Base-by-base conservation (phyloP, 2,113 vertebrate genomes). In the Gymnogyps californianus region DNA sequence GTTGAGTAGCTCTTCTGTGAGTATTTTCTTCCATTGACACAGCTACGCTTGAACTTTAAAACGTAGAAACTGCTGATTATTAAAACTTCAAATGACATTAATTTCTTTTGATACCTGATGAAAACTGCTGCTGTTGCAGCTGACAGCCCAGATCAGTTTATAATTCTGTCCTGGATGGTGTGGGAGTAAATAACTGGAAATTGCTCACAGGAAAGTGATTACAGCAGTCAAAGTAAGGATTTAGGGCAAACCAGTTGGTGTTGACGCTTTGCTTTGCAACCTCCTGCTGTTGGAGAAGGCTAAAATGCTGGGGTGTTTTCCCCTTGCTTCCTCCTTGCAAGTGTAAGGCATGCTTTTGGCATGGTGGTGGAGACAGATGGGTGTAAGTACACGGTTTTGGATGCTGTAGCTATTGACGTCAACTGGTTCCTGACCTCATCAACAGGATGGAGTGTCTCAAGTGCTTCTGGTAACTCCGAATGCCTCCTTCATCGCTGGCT, bases 31-130 rank as follows among this genome's bases (percentile, higher is more conserved):
- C 75, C 19, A 16, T 44, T 76, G 51, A 55, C 64, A 81, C 32
- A 54, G 85, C 61, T 93, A 44, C 58, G 42, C 51, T 92, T 95
- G 69, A 94, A 57, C 87, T 93, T 93, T 74, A 84, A 93, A 96
- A 77, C 5, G 3, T 21, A 70, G 77, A 76, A 93, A 94, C 59
- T 93, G 90, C 87, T 96, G 87, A 94, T 91, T 58, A 61, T 58
- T 92, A 29, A 62, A 89, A 80, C 66, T 78, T 78, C 54, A 71
- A 81, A 52, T 95, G 74, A 36, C 62, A 55, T 65, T 65, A 44
- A 75, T 95, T 90, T 89, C 40, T 96, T 95, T 94, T 96, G 91
- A 87, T 96, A 71, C 42, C 9, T 92, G 65, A 62, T 61, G 61
- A 87, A 96, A 95, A 90, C 40, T 80, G 62, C 62, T 95, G 65